Percentiles rank a stretch among this genome's conserved stretches.
phyloP scores from a whole-genome alignment of 1,140 invertebrate genomes.

The Agraylea sexmaculata region DNA sequence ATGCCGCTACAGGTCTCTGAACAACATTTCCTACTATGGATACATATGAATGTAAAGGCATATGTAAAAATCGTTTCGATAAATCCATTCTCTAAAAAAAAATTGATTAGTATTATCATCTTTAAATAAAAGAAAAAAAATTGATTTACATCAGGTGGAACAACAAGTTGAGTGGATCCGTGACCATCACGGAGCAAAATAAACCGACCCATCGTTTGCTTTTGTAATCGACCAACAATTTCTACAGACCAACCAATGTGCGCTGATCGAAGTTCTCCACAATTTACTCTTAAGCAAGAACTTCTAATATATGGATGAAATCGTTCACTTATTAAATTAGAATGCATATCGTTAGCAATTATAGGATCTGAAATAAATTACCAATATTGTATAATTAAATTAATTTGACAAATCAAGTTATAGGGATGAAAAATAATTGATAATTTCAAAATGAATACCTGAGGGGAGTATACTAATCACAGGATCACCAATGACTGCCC shows the following conservation, averaged over 20 bases:
- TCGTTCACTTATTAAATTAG: too few species aligned
- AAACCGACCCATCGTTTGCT: conserved; percentile 30
- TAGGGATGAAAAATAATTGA: too few species aligned
- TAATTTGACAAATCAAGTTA: too few species aligned
- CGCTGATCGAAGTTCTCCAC: conserved; percentile 29
- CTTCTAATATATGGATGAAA: too few species aligned
- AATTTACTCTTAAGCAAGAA: conserved; percentile 27
- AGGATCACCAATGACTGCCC: too few species aligned
- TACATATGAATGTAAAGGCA: conserved; percentile 31
- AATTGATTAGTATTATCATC: conserved; percentile 4
- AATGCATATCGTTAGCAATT: too few species aligned
- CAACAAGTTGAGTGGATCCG: conserved; percentile 32
- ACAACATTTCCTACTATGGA: conserved; percentile 30
- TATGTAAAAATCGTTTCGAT: conserved; percentile 29
- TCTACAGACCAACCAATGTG: conserved; percentile 30
- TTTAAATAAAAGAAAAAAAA: conserved; percentile 3
- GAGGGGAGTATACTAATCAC: too few species aligned
- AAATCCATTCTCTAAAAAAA: conserved; percentile 27
- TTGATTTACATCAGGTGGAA: conserved; percentile 28
- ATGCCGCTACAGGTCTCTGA: conserved; percentile 25
- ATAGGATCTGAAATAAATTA: too few species aligned
- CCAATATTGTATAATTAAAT: too few species aligned
- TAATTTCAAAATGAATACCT: too few species aligned
- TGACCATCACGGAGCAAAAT: conserved; percentile 29
- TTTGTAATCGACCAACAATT: conserved; percentile 30